Evolutionary conservation across 2,797 vertebrate species (phyloP).

Genomic region (Fistularia commersonii): DNA sequence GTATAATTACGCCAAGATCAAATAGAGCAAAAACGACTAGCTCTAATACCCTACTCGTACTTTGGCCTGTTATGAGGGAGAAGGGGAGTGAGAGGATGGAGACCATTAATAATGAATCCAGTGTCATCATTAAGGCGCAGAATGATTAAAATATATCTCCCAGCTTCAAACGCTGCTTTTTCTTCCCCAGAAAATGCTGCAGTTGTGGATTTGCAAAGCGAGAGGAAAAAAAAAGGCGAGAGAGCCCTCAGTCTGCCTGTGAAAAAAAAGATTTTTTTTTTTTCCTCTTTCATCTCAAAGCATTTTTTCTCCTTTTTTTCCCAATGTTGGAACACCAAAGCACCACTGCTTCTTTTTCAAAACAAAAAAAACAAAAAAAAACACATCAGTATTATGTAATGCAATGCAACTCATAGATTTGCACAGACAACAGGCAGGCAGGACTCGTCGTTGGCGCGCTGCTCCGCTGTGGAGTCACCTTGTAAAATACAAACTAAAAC

Average conservation of each 20-base stretch:
- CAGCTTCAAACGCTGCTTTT: conserved; percentile 77
- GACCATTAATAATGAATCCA: conserved; percentile 89
- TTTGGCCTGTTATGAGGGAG: conserved; percentile 55
- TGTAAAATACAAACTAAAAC: too few species aligned
- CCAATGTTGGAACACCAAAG: conserved; percentile 30
- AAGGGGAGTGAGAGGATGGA: conserved; percentile 54
- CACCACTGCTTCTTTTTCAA: background rate
- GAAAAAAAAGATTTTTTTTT: conserved; percentile 58
- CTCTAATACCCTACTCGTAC: conserved; percentile 71
- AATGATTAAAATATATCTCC: conserved; percentile 90
- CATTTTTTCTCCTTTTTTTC: background rate
- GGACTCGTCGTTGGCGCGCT: too few species aligned
- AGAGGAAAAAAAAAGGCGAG: conserved; percentile 10
- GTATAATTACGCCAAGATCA: conserved; percentile 84
- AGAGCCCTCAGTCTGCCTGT: conserved; percentile 51
- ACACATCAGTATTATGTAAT: conserved; percentile 23
- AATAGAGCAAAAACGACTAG: conserved; percentile 73
- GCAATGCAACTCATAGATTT: conserved; percentile 3
- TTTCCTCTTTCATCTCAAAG: conserved; percentile 38
- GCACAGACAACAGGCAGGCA: too few species aligned
- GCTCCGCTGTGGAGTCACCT: too few species aligned
- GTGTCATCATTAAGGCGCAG: conserved; percentile 85
- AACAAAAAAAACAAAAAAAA: conserved; percentile 22
- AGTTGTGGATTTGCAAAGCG: conserved; percentile 52
- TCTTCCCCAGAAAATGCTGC: conserved; percentile 59